Evolutionary conservation across 2,888 invertebrate genomes (phyloP).

Genomic region (Sminthurinus aureus): DNA sequence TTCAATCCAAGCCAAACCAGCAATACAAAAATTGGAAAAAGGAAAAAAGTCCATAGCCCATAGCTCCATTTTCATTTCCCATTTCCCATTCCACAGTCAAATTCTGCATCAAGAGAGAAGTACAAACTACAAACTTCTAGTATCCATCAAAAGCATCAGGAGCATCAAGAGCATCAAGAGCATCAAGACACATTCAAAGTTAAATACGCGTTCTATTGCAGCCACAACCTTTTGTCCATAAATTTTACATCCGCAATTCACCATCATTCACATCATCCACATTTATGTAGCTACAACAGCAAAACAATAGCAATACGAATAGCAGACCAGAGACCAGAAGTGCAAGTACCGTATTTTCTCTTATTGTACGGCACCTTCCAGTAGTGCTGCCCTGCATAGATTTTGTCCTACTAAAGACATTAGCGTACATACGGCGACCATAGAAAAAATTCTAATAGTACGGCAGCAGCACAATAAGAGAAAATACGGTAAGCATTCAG

Average conservation of each 20-base stretch:
- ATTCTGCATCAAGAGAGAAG: neutral
- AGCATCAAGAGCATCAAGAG: too few species aligned
- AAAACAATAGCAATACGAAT: too few species aligned
- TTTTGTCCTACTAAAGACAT: too few species aligned
- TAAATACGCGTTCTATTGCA: neutral
- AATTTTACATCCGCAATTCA: neutral
- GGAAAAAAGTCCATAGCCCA: neutral
- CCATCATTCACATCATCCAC: neutral
- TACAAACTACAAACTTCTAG: neutral
- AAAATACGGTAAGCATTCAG: too few species aligned
- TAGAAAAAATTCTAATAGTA: too few species aligned
- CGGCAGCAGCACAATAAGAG: too few species aligned
- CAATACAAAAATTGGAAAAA: neutral
- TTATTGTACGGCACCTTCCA: too few species aligned
- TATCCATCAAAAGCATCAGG: neutral
- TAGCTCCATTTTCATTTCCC: neutral
- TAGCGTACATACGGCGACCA: too few species aligned
- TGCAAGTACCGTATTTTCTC: too few species aligned
- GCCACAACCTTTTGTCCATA: constrained; percentile 1
- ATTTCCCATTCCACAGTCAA: neutral
- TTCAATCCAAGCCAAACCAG: neutral
- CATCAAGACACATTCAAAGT: neutral
- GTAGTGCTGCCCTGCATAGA: too few species aligned
- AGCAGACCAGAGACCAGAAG: neutral
- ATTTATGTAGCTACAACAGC: neutral